Percentiles rank a stretch among this genome's conserved stretches.
phyloP scores from a whole-genome alignment of 2,797 vertebrate species.

The Lagothrix lagotricha region DNA sequence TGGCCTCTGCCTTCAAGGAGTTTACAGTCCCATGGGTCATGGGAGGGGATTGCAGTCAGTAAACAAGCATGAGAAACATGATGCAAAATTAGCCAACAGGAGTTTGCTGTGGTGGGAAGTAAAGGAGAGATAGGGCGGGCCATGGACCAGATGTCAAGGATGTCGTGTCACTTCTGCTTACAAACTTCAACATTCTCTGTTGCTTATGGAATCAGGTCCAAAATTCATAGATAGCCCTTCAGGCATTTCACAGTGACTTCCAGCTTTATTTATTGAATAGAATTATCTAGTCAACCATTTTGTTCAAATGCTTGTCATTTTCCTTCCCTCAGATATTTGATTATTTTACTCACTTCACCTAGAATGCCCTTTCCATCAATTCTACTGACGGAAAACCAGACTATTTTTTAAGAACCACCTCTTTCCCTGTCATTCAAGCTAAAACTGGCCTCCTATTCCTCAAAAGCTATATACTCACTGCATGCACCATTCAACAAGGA shows the following conservation, averaged over 20 bases:
- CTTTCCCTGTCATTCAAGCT: not conserved
- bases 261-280: not conserved
- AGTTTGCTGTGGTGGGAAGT: not conserved
- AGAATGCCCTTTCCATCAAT: not conserved
- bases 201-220: not conserved
- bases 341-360: not conserved
- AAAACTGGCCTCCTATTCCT: not conserved
- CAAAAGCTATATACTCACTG: not conserved
- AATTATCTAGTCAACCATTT: not conserved
- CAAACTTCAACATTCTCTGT: not conserved
- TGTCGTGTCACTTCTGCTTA: not conserved
- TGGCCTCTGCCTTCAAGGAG: not conserved
- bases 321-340: not conserved
- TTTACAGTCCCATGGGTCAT: not conserved
- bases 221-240: not conserved
- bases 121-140: not conserved
- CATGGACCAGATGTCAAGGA: not conserved
- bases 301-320: too few species aligned
- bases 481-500: rapidly evolving
- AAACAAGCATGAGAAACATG: not conserved
- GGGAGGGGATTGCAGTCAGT: too few species aligned
- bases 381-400: not conserved
- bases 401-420: not conserved
- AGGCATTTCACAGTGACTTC: not conserved
- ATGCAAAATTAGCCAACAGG: not conserved